Evolutionary conservation across 2,113 vertebrate genomes (phyloP), one percentile per base, ranked within the genome.

Genomic region (Salvelinus fontinalis): DNA sequence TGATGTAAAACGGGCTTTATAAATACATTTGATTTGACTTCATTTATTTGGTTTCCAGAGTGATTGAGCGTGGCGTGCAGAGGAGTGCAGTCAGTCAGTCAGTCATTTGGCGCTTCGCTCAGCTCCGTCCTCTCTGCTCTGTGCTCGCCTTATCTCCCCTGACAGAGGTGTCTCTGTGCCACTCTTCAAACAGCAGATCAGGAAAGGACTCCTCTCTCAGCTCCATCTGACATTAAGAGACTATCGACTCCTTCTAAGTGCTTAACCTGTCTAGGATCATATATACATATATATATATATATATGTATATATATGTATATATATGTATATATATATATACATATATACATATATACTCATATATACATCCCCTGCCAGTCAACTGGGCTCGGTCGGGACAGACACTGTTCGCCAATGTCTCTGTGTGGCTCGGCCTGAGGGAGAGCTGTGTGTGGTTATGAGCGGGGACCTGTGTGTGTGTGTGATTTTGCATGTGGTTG

Each of bases 161-260:
- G 85, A 86, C 87, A 88, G 81, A 87, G 82, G 73, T 34, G 76
- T 85, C 83, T 71, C 81, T 77, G 73, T 78, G 73, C 78, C 83
- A 84, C 87, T 87, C 83, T 81, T 87, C 86, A 88, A 80, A 83
- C 84, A 78, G 81, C 77, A 67, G 80, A 87, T 86, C 84, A 82
- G 84, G 73, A 20, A 67, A 20, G 24, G 73, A 67, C 73, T 31
- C 29, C 39, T 62, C 60, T 48, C 44, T 16, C 39, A 57, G 65
- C 74, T 62, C 18, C 26, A 76, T 81, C 80, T 34, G 3, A 79
- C 86, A 80, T 80, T 73, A 85, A 80, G 79, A 88, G 59, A 79
- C 71, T 62, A 71, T 66, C 54, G 82, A 85, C 84, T 86, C 75
- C 78, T 48, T 73, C 48, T 27, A 2, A 78, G 74, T 11, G 82